Base-by-base conservation (phyloP, 2,797 vertebrate species). In the Buphagus erythrorhynchus region DNA sequence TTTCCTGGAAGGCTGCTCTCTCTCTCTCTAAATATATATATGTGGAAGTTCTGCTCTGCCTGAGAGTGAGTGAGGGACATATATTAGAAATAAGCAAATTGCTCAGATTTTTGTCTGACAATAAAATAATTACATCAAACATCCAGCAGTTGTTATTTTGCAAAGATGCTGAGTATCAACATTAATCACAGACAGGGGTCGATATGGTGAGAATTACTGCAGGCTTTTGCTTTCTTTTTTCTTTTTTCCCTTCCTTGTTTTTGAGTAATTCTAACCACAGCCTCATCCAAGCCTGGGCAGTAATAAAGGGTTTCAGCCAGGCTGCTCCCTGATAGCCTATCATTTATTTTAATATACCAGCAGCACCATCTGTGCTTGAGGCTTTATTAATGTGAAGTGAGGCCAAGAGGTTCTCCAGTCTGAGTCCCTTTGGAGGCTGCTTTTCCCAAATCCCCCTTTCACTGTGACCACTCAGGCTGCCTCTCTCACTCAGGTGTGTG, bases 281-380 rank as follows among this genome's bases (percentile, higher is more conserved):
- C 22, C 54, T 87, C 14, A 16, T 49, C 80, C 9, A 1, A 73
- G 83, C 66, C 67, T 79, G 45, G 77, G 52, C 67, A 71, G 59
- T 71, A 93, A 95, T 91, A 57, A 89, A 42, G 16, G 36, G 61
- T 91, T 95, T 92, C 84, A 90, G 86, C 29, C 74, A 88, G 63
- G 84, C 90, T 93, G 75, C 77, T 95, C 63, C 43, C 75, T 12
- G 9, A 28, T 83, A 92, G 54, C 72, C 57, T 24, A 26, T 93
- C 25, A 71, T 94, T 97, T 93, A 88, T 97, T 94, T 95, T 87
- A 89, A 93, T 87, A 29, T 14, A 40, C 26, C 14, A 5, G 62
- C 82, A 92, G 54, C 6, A 33, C 86, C 85, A 42, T 92, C 88
- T 84, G 72, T 11, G 16, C 86, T 94, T 46, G 80, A 96, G 68